Conservation (phyloP, 2,888 invertebrate species). For the Actias luna region DNA sequence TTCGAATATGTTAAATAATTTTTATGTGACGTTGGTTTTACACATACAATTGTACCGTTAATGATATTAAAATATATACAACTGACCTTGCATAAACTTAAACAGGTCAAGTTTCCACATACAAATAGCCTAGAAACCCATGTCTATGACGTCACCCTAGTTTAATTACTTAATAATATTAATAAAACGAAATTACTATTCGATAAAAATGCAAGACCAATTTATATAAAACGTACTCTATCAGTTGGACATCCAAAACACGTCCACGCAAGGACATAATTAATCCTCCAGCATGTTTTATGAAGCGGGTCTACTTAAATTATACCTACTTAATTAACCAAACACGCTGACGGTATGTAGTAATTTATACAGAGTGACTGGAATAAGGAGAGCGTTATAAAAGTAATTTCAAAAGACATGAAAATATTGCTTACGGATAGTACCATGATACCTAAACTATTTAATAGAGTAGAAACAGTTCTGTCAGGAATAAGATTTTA, state of each 20-base stretch:
- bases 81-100: not conserved
- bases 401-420: not conserved
- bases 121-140: not conserved
- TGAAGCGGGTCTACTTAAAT: conserved; percentile 15
- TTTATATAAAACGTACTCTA: not conserved
- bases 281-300: conserved; percentile 18
- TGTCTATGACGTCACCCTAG: not conserved
- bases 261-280: conserved; percentile 17
- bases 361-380: conserved; percentile 5
- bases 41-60: no score
- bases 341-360: conserved; percentile 7
- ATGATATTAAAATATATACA: not conserved
- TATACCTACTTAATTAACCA: conserved; percentile 18
- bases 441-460: not conserved
- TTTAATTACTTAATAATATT: not conserved
- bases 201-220: not conserved
- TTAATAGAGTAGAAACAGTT: not conserved
- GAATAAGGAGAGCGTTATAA: not conserved
- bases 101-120: not conserved
- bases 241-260: conserved; percentile 14
- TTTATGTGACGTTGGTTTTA: no score
- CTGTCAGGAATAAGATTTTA: not conserved
- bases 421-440: not conserved
- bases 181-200: not conserved
- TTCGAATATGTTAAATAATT: no score